These are phyloP conservation scores for Catagonus wagneri DNA, from an alignment of 2,113 vertebrate genomes.

Conservation along the genomic window DNA sequence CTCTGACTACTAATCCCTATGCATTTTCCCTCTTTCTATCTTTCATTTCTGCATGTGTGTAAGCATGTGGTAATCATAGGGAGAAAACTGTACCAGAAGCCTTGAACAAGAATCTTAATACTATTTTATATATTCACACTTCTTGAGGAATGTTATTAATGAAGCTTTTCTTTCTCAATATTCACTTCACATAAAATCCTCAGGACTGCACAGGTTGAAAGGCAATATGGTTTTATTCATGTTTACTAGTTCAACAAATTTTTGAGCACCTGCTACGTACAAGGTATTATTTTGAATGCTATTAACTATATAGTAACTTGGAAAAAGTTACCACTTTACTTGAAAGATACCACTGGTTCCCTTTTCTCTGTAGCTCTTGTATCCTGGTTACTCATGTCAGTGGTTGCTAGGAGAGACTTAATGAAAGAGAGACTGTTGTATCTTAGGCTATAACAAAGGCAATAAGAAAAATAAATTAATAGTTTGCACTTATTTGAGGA, in stretches of 20 bases:
- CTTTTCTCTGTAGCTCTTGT: background rate
- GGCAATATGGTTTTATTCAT: slow-evolving; percentile 11
- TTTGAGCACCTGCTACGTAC: background rate
- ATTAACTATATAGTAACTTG: slow-evolving; percentile 23
- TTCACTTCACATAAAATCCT: background rate
- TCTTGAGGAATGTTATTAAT: background rate
- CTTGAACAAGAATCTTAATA: slow-evolving; percentile 29
- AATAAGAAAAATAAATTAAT: slow-evolving; percentile 13
- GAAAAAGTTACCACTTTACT: slow-evolving; percentile 31
- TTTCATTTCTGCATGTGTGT: background rate
- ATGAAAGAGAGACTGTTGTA: background rate
- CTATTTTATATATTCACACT: slow-evolving; percentile 18
- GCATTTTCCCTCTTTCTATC: background rate
- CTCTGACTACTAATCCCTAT: background rate
- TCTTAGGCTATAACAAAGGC: background rate
- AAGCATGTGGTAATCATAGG: background rate
- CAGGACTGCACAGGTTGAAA: background rate
- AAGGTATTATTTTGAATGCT: background rate
- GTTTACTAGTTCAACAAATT: background rate
- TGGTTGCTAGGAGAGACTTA: background rate
- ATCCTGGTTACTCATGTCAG: background rate
- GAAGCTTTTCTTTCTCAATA: background rate
- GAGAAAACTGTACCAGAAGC: background rate
- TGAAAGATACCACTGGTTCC: background rate
- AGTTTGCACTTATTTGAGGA: background rate